Evolutionary conservation across 2,888 invertebrate species (phyloP).

Genomic region (Andrena hattorfiana): DNA sequence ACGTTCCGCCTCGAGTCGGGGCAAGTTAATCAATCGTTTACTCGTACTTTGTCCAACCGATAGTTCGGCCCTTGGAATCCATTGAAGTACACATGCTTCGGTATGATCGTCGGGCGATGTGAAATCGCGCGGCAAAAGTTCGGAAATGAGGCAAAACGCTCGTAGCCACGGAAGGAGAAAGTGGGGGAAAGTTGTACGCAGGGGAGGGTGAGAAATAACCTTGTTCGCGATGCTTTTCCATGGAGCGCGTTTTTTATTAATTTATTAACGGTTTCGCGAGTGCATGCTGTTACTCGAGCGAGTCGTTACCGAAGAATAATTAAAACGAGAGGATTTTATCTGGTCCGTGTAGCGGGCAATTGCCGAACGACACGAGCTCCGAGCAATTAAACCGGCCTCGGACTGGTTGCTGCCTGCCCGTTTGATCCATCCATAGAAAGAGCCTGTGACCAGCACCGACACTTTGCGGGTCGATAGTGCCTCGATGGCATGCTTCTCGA

Average conservation of each 20-base stretch:
- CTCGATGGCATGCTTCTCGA: conserved; percentile 31
- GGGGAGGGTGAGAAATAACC: conserved; percentile 14
- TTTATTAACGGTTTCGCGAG: conserved; percentile 39
- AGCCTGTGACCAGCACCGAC: conserved; percentile 37
- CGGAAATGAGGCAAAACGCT: background rate
- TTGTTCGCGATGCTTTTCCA: background rate
- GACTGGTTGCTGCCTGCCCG: conserved; percentile 36
- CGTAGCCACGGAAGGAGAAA: background rate
- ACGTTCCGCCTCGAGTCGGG: conserved; percentile 7
- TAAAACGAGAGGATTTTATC: conserved; percentile 59
- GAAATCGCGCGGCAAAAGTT: background rate
- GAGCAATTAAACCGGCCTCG: conserved; percentile 43
- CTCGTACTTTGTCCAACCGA: background rate
- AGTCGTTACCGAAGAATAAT: conserved; percentile 52
- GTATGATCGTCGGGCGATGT: background rate
- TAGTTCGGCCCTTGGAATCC: background rate
- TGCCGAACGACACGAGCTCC: conserved; percentile 33
- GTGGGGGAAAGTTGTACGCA: background rate
- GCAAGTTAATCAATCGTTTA: conserved; percentile 33
- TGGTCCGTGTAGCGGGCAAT: conserved; percentile 36
- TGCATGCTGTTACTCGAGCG: conserved; percentile 17
- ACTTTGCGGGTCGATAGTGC: conserved; percentile 61
- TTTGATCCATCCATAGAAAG: conserved; percentile 55
- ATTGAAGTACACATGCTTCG: conserved; percentile 19
- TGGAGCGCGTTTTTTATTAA: conserved; percentile 43